Evolutionary conservation across 2,888 invertebrate genomes (phyloP).

Genomic region (Scaptomyza tumidula): DNA sequence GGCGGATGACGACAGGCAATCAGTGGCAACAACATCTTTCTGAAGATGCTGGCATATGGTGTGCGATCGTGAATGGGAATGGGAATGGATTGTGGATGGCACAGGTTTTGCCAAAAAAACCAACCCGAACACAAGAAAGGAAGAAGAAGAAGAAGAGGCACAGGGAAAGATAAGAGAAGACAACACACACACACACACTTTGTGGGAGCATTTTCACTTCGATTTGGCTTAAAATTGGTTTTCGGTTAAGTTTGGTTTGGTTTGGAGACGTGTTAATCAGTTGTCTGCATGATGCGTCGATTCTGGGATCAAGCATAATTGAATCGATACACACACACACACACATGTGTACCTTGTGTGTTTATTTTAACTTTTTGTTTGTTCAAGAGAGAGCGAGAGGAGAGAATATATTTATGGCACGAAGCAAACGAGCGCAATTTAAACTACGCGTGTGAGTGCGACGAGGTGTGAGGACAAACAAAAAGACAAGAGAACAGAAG

Average conservation of each 20-base stretch:
- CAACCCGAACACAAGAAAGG: neutral
- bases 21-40: conserved; percentile 62
- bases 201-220: conserved; percentile 55
- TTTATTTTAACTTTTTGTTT: conserved; percentile 41
- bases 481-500: neutral
- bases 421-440: conserved; percentile 67
- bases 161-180: neutral
- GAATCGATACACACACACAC: conserved; percentile 60
- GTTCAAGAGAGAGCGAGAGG: conserved; percentile 15
- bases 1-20: conserved; percentile 39
- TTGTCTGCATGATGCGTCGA: conserved; percentile 67
- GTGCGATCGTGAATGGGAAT: conserved; percentile 34
- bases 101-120: conserved; percentile 53
- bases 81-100: conserved; percentile 28
- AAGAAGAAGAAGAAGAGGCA: neutral
- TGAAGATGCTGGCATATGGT: conserved; percentile 42
- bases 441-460: conserved; percentile 75
- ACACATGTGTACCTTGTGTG: conserved; percentile 17
- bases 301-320: conserved; percentile 62
- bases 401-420: conserved; percentile 68
- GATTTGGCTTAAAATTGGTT: neutral
- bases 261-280: conserved; percentile 65
- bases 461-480: conserved; percentile 30
- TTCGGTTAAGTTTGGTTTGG: neutral
- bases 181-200: conserved; percentile 4